Evolutionary conservation across 2,113 vertebrate genomes (phyloP).

Genomic region (Sylvia atricapilla): DNA sequence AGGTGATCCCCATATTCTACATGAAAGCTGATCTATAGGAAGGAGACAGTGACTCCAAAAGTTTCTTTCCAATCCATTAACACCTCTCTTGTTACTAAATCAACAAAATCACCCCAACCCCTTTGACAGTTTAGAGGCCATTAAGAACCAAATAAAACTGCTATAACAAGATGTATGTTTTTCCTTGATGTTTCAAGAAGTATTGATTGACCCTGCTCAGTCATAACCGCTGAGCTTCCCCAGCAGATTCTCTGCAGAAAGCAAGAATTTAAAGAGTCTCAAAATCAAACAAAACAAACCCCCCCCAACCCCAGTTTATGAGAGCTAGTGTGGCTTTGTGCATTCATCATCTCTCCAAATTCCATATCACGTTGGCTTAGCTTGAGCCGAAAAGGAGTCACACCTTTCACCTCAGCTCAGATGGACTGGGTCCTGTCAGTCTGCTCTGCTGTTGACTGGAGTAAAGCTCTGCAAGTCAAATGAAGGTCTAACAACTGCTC

Average conservation of each 20-base stretch:
- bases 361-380: neutral
- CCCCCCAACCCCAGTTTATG: neutral
- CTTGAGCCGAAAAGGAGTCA: neutral
- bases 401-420: neutral
- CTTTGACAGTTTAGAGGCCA: neutral
- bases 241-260: neutral
- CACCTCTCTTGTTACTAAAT: neutral
- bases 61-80: neutral
- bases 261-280: neutral
- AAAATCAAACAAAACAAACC: neutral
- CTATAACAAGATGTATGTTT: neutral
- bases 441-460: neutral
- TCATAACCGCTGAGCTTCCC: neutral
- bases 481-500: constrained; percentile 8
- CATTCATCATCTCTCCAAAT: neutral
- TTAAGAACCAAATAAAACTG: neutral
- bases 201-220: neutral
- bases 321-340: neutral
- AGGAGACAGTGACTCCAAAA: neutral
- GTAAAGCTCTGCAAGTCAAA: constrained; percentile 16
- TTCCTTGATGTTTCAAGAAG: neutral
- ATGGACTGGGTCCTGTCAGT: neutral
- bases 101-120: neutral
- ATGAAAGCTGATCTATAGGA: neutral
- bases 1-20: neutral